Conservation (phyloP, 2,113 vertebrate genomes). For the Lepisosteus oculatus region DNA sequence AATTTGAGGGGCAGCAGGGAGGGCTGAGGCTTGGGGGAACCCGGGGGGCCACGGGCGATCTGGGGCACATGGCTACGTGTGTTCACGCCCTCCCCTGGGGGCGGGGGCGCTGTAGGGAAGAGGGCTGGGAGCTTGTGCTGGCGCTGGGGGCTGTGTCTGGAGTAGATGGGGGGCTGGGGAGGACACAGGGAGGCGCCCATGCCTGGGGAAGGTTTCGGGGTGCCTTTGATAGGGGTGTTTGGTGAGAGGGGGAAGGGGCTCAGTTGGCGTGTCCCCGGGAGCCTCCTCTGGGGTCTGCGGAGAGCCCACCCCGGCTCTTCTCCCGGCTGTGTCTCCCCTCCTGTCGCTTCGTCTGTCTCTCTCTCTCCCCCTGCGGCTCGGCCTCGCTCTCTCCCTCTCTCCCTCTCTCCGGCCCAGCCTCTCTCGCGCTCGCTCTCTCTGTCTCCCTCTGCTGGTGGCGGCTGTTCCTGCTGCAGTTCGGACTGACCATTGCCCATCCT, state of each 20-base stretch:
- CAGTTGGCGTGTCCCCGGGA: constrained; percentile 17
- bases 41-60: background rate
- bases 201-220: background rate
- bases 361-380: background rate
- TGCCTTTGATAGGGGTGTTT: background rate
- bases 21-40: constrained; percentile 2
- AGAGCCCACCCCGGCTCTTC: constrained; percentile 41
- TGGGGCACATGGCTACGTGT: too few relatives aligned
- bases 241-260: background rate
- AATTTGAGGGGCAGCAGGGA: too few relatives aligned
- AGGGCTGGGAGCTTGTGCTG: too few relatives aligned
- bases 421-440: background rate
- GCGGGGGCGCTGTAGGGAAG: too few relatives aligned
- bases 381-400: background rate
- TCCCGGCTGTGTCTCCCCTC: constrained; percentile 28
- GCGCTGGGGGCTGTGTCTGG: background rate
- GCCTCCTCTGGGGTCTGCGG: constrained; percentile 45
- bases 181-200: background rate
- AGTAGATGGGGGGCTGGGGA: background rate
- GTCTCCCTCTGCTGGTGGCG: background rate
- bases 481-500: constrained; percentile 26
- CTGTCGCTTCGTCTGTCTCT: constrained; percentile 1
- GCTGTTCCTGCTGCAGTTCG: constrained; percentile 7
- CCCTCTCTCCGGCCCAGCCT: too few relatives aligned
- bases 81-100: too few relatives aligned